These are phyloP conservation scores for Amphipyra tragopoginis DNA, from an alignment of 2,888 invertebrate species.

Conservation along the genomic window DNA sequence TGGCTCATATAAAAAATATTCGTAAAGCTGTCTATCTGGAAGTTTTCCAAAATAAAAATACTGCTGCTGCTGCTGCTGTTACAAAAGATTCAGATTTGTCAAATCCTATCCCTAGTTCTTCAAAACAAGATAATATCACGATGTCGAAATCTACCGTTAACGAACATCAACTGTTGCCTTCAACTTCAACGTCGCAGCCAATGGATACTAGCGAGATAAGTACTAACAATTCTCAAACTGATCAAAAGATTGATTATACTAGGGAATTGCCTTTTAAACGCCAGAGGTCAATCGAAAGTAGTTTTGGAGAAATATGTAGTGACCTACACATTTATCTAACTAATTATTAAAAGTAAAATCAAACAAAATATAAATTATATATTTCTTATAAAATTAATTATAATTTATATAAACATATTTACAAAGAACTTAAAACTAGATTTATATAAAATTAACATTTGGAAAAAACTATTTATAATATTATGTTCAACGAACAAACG, in stretches of 20 bases:
- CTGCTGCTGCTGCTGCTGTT: conserved; percentile 12
- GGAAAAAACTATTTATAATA: too few relatives aligned
- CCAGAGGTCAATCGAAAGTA: conserved; percentile 52
- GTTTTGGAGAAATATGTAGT: conserved; percentile 57
- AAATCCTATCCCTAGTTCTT: conserved; percentile 39
- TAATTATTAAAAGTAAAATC: too few relatives aligned
- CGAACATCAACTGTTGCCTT: conserved; percentile 46
- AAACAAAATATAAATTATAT: too few relatives aligned
- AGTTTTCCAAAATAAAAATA: conserved; percentile 33
- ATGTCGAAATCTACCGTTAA: conserved; percentile 43
- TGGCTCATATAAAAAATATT: conserved; percentile 53
- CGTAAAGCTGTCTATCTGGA: conserved; percentile 49
- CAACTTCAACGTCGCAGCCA: conserved; percentile 35
- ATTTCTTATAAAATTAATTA: too few relatives aligned
- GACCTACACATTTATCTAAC: too few relatives aligned
- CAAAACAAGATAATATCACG: conserved; percentile 48
- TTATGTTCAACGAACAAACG: too few relatives aligned
- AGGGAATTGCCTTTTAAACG: conserved; percentile 46
- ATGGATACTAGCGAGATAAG: conserved; percentile 44
- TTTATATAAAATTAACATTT: too few relatives aligned
- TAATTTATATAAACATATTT: too few relatives aligned
- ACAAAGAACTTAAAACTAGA: too few relatives aligned
- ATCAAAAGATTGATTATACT: conserved; percentile 48
- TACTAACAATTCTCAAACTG: conserved; percentile 36
- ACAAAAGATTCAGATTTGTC: conserved; percentile 36